These are phyloP conservation scores for Drosophila novamexicana DNA, from an alignment of 1,140 invertebrate species.

Conservation along the genomic window DNA sequence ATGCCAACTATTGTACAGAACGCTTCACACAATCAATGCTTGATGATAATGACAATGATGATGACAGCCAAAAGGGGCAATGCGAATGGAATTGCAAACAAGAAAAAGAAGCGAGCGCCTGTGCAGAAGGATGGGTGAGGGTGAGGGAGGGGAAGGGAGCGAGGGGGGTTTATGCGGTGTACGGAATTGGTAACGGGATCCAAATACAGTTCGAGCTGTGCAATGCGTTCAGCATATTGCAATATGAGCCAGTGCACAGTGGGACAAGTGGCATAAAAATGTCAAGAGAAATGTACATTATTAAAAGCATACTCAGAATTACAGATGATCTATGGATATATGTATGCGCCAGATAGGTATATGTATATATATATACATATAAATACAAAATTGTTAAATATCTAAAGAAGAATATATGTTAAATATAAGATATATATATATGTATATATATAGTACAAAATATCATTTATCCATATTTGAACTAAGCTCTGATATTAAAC, in stretches of 20 bases:
- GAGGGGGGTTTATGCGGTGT: background rate
- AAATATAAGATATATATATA: too few species aligned
- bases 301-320: too few species aligned
- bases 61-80: conserved; percentile 42
- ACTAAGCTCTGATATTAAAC: too few species aligned
- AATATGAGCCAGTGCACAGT: conserved; percentile 25
- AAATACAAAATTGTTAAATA: too few species aligned
- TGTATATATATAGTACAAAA: too few species aligned
- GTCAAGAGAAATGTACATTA: background rate
- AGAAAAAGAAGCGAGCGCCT: background rate
- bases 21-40: conserved; percentile 56
- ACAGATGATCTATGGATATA: too few species aligned
- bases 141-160: background rate
- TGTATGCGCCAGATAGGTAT: too few species aligned
- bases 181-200: conserved; percentile 14
- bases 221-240: conserved; percentile 8
- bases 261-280: background rate
- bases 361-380: too few species aligned
- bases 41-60: conserved; percentile 29
- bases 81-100: conserved; percentile 21
- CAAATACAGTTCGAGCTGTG: conserved; percentile 2
- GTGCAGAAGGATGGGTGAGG: background rate
- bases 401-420: too few species aligned
- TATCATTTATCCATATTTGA: too few species aligned
- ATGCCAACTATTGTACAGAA: conserved; percentile 57